Percentiles rank a stretch among this genome's conserved stretches.
phyloP scores from a whole-genome alignment of 2,888 invertebrate genomes.

The Tineola bisselliella region DNA sequence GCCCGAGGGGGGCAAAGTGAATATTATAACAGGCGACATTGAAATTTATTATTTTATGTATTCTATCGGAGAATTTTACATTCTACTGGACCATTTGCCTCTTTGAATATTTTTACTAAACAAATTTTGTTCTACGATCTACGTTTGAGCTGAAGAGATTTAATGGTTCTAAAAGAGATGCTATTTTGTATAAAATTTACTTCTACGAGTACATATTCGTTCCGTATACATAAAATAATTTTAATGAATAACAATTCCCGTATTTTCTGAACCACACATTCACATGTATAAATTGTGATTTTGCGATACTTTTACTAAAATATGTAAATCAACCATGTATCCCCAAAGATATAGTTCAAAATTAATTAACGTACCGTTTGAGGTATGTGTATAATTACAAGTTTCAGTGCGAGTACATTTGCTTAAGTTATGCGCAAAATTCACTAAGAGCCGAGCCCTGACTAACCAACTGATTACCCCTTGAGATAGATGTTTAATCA shows the following conservation, averaged over 20 bases:
- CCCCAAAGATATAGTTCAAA: neutral
- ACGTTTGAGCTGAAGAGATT: neutral
- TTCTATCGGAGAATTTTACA: conserved; percentile 7
- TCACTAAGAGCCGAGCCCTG: conserved; percentile 21
- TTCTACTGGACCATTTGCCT: neutral
- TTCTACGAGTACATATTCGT: no score
- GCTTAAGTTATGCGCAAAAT: conserved; percentile 35
- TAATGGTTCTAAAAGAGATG: neutral
- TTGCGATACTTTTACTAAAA: neutral
- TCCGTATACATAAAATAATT: neutral
- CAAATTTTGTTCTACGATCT: neutral
- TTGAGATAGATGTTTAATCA: conserved; percentile 35
- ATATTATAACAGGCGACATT: conserved; percentile 59
- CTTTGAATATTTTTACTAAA: neutral
- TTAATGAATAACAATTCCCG: neutral
- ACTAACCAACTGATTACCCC: conserved; percentile 26
- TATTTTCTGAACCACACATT: neutral
- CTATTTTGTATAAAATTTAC: neutral
- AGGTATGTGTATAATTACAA: neutral
- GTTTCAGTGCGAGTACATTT: conserved; percentile 23
- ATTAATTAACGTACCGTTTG: neutral
- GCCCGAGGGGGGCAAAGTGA: conserved; percentile 45
- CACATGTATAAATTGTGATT: neutral
- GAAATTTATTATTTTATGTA: conserved; percentile 18
- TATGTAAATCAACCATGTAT: neutral